These are phyloP conservation scores for Eubasilissa splendida DNA, from an alignment of 2,888 invertebrate genomes.

Conservation along the genomic window DNA sequence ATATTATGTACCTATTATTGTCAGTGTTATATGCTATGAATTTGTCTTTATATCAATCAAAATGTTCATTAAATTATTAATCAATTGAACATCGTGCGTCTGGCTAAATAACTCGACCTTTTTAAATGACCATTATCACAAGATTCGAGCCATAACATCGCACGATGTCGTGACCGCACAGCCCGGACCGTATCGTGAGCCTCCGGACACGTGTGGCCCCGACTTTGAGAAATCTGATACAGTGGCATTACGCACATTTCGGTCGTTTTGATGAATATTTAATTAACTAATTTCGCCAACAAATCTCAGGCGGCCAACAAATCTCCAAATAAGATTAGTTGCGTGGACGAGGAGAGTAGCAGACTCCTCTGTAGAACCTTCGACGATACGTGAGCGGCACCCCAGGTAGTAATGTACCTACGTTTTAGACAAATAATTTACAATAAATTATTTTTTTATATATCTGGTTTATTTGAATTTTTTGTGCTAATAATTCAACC, in stretches of 20 bases:
- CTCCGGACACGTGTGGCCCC: constrained; percentile 23
- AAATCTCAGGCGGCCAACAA: constrained; percentile 57
- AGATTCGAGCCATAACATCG: too few relatives aligned
- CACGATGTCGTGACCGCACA: background rate
- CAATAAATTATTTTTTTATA: background rate
- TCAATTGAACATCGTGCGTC: too few relatives aligned
- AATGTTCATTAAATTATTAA: too few relatives aligned
- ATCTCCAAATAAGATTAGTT: constrained; percentile 57
- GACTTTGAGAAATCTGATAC: constrained; percentile 56
- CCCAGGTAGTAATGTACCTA: background rate
- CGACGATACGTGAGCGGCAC: background rate
- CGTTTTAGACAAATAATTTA: background rate
- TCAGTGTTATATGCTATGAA: background rate
- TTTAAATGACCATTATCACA: too few relatives aligned
- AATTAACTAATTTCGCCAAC: constrained; percentile 58
- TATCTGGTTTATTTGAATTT: too few relatives aligned
- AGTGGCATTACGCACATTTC: constrained; percentile 55
- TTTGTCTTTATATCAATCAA: too few relatives aligned
- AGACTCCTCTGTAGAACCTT: constrained; percentile 3
- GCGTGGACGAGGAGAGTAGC: constrained; percentile 34
- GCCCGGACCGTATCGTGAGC: constrained; percentile 12
- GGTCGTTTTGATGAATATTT: constrained; percentile 58
- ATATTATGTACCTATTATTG: background rate
- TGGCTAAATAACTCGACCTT: too few relatives aligned
- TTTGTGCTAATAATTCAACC: too few relatives aligned